Base-by-base conservation (phyloP, 2,113 vertebrate species). In the Chaetops frenatus region DNA sequence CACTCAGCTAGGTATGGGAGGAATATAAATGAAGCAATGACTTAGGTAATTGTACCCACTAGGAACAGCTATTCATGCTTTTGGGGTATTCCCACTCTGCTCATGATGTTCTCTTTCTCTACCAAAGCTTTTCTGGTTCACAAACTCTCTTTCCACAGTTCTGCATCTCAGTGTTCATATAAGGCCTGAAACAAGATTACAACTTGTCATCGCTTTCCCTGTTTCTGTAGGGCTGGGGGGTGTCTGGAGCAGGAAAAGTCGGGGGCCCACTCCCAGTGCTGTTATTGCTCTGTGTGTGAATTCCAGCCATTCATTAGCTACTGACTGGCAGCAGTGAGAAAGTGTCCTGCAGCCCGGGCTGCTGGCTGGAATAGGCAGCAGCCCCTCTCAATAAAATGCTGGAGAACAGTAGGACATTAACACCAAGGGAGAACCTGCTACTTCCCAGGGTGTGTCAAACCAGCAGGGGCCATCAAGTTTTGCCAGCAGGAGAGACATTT, bases 11-110 rank as follows among this genome's bases (percentile, higher is more conserved):
- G 36, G 56, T 94, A 56, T 29, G 51, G 38, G 7, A 83, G n/a
- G 90, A 88, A 90, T 81, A 86, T 10, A 96, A 95, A 95, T 81
- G 60, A 94, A 92, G 28, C n/a, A 74, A 44, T 47, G 38, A 45
- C 48, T 93, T 81, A 36, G 48, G 33, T 57, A 73, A 85, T 54
- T 83, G 42, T 71, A 90, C 19, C 45, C 47, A 77, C 25, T 18
- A 72, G 58, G 51, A 82, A 23, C 10, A 69, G 38, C 47, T 42
- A 69, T 82, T 90, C 10, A 44, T 33, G 29, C 24, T 56, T 83
- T 88, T 71, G 62, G 12, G 16, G 13, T 80, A 74, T 81, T 94
- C 38, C 33, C 48, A 56, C 29, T 90, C 50, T 56, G 81, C 21
- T 27, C 6, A 1, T 60, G 54, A 82, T 35, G 24, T 38, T 36